Evolutionary conservation across 2,113 vertebrate genomes (phyloP).

Genomic region (Okapia johnstoni): DNA sequence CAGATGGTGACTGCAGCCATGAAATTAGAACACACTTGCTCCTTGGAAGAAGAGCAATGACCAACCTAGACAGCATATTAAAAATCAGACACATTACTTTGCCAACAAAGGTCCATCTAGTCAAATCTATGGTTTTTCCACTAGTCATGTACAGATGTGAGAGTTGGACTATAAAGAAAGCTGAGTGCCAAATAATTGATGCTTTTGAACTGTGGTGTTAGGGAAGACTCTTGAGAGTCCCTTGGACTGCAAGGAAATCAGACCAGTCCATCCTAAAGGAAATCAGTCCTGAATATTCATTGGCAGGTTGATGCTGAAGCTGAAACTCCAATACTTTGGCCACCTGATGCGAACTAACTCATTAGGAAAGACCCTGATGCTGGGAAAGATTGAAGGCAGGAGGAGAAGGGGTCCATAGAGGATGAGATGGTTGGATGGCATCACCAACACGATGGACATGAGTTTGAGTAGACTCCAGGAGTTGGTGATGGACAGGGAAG

Average conservation of each 20-base stretch:
- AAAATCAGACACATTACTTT: not conserved
- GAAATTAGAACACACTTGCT: not conserved
- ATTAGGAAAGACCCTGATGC: not conserved
- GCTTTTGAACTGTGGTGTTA: not conserved
- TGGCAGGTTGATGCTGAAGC: not conserved
- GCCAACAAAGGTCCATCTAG: not conserved
- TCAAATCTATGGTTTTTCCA: not conserved
- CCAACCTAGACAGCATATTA: not conserved
- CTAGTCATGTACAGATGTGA: not conserved
- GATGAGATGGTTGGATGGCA: not conserved
- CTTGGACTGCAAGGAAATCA: not conserved
- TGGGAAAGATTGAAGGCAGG: not conserved
- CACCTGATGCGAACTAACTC: not conserved
- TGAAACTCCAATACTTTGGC: not conserved
- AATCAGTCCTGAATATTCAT: not conserved
- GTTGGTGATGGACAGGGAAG: not conserved
- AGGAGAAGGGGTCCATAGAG: not conserved
- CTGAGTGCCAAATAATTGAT: not conserved
- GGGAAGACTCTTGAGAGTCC: not conserved
- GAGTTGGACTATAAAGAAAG: not conserved
- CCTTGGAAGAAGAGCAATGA: not conserved
- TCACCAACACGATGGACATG: rapidly evolving
- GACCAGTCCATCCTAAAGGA: not conserved
- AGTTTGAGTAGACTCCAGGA: not conserved
- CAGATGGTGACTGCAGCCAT: not conserved